phyloP scores from a whole-genome alignment of 2,113 vertebrate species.

The Chauna torquata region DNA sequence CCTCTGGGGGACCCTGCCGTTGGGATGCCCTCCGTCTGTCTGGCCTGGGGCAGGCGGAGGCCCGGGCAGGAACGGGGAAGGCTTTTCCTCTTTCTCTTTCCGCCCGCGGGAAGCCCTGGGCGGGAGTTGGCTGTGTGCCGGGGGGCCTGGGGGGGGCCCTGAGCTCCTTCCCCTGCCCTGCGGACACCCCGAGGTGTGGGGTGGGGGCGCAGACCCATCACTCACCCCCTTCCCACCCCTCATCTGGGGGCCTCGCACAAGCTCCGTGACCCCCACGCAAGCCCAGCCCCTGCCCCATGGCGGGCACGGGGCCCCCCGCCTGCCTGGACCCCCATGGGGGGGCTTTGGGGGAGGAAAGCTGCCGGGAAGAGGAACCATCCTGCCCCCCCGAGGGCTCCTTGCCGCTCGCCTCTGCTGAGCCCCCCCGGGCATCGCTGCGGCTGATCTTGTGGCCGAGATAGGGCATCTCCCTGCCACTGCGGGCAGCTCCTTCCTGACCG shows the following conservation, averaged over 20 bases:
- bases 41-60: neutral
- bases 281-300: neutral
- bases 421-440: neutral
- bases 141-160: accelerated
- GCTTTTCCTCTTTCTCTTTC: slow-evolving; percentile 58
- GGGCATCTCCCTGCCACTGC: neutral
- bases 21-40: neutral
- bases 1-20: accelerated
- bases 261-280: neutral
- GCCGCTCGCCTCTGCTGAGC: accelerated
- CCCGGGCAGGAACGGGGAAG: neutral
- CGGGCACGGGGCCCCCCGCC: accelerated
- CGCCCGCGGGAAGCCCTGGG: neutral
- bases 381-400: neutral
- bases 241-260: neutral
- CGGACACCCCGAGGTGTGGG: accelerated
- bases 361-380: neutral
- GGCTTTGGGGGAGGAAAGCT: too few species aligned
- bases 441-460: slow-evolving; percentile 38
- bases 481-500: neutral
- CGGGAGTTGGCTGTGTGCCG: neutral
- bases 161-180: neutral
- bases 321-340: accelerated
- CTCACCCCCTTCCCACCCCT: neutral
- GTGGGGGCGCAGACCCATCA: neutral